phyloP scores from a whole-genome alignment of 2,888 invertebrate species.

The Hyalella azteca region DNA sequence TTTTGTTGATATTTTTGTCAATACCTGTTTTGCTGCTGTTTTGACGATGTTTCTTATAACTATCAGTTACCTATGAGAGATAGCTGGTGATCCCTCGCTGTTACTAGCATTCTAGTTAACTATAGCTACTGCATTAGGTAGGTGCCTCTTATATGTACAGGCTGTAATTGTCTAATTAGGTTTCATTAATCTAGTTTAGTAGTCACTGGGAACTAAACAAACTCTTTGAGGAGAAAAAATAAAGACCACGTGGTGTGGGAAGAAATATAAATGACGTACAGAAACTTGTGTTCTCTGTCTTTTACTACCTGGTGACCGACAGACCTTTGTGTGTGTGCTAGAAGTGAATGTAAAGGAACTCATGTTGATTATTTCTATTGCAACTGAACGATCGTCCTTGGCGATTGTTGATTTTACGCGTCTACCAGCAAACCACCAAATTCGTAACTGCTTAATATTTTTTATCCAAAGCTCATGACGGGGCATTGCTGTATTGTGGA shows the following conservation, averaged over 20 bases:
- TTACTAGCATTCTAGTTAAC: slow-evolving; percentile 16
- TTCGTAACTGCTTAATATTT: too few relatives aligned
- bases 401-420: too few relatives aligned
- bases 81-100: slow-evolving; percentile 16
- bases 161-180: slow-evolving; percentile 22
- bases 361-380: too few relatives aligned
- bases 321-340: too few relatives aligned
- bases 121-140: slow-evolving; percentile 11
- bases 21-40: neutral
- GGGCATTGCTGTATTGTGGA: too few relatives aligned
- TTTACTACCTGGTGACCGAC: too few relatives aligned
- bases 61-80: neutral
- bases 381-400: too few relatives aligned
- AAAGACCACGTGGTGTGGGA: neutral
- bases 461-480: too few relatives aligned
- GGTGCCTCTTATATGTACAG: slow-evolving; percentile 33
- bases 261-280: too few relatives aligned
- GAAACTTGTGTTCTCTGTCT: too few relatives aligned
- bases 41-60: neutral
- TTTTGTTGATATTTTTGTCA: neutral
- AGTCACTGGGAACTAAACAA: neutral
- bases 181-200: slow-evolving; percentile 29
- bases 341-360: too few relatives aligned
- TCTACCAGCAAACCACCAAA: too few relatives aligned
- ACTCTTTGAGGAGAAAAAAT: neutral